Percentiles rank a stretch among this genome's conserved stretches.
These are phyloP conservation scores for Limosa lapponica DNA, from an alignment of 2,797 vertebrate genomes.

Conservation along the genomic window DNA sequence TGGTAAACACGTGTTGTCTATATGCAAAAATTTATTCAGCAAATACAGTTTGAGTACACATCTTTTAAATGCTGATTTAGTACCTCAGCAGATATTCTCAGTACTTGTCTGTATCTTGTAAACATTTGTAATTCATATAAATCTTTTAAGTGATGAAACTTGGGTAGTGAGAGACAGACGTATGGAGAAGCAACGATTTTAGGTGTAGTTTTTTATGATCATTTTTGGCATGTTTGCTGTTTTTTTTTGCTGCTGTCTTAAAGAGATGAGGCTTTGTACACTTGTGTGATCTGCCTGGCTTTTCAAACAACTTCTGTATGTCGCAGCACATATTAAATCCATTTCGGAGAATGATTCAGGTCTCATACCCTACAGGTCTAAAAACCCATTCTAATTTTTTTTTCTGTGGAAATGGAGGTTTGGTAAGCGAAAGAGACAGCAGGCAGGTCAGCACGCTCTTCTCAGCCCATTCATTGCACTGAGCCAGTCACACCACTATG, in stretches of 20 bases:
- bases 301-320: background rate
- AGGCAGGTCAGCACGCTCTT: fast-evolving
- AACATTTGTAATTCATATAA: background rate
- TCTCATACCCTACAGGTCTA: background rate
- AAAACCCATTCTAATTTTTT: background rate
- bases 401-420: background rate
- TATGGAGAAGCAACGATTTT: background rate
- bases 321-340: background rate
- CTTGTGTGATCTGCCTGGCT: background rate
- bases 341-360: background rate
- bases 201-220: background rate
- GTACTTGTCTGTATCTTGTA: constrained; percentile 41
- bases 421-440: background rate
- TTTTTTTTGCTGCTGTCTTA: background rate
- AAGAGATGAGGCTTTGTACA: background rate
- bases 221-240: background rate
- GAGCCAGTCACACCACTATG: background rate
- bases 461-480: background rate
- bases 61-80: constrained; percentile 39
- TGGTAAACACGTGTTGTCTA: background rate
- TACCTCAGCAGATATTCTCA: background rate
- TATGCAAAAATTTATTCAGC: constrained; percentile 13
- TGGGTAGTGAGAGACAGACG: constrained; percentile 14
- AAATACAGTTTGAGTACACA: background rate
- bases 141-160: constrained; percentile 13